These are phyloP conservation scores for Chloropsis hardwickii DNA, from an alignment of 2,113 vertebrate species.

Conservation along the genomic window DNA sequence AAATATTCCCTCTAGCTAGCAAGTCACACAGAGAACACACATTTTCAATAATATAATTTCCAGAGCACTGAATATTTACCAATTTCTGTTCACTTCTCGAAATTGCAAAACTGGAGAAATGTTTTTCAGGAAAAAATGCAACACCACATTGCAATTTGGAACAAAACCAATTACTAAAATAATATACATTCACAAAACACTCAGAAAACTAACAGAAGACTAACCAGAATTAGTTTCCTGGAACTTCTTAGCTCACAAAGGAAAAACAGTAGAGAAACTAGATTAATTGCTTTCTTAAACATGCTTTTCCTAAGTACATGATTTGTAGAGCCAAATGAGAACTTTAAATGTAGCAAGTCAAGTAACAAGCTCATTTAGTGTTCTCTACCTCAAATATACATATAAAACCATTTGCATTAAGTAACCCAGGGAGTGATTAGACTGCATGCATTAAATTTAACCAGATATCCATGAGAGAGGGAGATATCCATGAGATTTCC, in stretches of 20 bases:
- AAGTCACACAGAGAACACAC: not conserved
- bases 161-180: not conserved
- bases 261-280: constrained; percentile 7
- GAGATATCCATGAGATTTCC: not conserved
- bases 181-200: not conserved
- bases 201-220: not conserved
- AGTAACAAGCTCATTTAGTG: not conserved
- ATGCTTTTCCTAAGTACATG: not conserved
- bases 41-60: not conserved
- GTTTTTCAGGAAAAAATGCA: not conserved
- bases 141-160: not conserved
- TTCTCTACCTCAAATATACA: not conserved
- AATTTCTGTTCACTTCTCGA: not conserved
- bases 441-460: not conserved
- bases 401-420: not conserved
- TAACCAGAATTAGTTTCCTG: not conserved
- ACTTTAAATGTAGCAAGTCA: not conserved
- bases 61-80: not conserved
- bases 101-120: not conserved
- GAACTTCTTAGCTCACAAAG: constrained; percentile 27
- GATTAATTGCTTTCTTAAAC: constrained; percentile 28
- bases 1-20: not conserved
- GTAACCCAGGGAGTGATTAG: not conserved
- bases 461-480: too few species aligned
- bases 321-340: constrained; percentile 26